Evolutionary conservation across 2,113 vertebrate genomes (phyloP).

Genomic region (Solea solea): DNA sequence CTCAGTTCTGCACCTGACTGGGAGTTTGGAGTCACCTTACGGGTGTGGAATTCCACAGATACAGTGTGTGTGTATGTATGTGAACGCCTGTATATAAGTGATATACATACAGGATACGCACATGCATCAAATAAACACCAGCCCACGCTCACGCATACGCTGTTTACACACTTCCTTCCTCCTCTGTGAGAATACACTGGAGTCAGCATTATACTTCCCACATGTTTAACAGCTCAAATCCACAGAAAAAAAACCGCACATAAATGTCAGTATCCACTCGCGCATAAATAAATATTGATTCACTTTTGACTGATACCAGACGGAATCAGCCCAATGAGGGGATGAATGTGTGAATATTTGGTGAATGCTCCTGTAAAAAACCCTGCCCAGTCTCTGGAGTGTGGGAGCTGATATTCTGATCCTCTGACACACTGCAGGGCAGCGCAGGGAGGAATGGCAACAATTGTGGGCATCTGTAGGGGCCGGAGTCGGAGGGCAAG

Average conservation of each 20-base stretch:
- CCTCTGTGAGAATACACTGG: conserved; percentile 59
- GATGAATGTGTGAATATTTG: conserved; percentile 27
- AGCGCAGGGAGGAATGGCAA: conserved; percentile 62
- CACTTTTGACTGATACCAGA: neutral
- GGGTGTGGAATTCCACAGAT: conserved; percentile 66
- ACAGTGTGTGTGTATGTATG: neutral
- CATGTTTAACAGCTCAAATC: conserved; percentile 62
- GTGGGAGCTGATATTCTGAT: conserved; percentile 37
- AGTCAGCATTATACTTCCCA: conserved; percentile 47
- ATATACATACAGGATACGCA: neutral
- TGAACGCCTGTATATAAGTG: neutral
- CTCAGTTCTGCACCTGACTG: conserved; percentile 77
- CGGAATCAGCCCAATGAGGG: neutral
- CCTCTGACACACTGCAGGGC: conserved; percentile 52
- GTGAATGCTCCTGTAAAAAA: conserved; percentile 31
- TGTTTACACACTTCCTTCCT: conserved; percentile 61
- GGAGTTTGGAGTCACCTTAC: conserved; percentile 78
- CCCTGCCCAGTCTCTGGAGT: conserved; percentile 23
- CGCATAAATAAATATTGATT: conserved; percentile 2
- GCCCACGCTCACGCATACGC: conserved; percentile 44
- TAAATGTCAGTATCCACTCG: conserved; percentile 7
- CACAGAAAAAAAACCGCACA: neutral
- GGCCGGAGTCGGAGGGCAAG: conserved; percentile 49
- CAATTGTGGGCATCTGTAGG: conserved; percentile 67
- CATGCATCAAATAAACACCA: conserved; percentile 55